These are phyloP conservation scores for Halichoerus grypus DNA, from an alignment of 2,113 vertebrate genomes.

Conservation along the genomic window DNA sequence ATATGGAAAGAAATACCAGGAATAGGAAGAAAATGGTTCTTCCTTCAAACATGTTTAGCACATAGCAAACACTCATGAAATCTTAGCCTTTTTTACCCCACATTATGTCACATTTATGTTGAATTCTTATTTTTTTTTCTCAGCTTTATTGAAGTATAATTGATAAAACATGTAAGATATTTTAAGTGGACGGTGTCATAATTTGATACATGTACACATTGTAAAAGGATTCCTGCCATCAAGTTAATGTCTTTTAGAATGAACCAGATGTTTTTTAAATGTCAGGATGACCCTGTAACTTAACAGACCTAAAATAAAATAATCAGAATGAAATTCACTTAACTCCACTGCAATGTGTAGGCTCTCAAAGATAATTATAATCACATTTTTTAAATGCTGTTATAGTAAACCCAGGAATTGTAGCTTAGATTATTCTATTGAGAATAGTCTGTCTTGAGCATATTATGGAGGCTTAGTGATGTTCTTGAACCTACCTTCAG, in stretches of 20 bases:
- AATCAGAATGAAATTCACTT: neutral
- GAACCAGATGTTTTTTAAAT: slow-evolving; percentile 30
- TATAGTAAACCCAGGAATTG: neutral
- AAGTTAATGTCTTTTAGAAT: slow-evolving; percentile 11
- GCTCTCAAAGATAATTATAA: neutral
- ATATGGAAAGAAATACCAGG: neutral
- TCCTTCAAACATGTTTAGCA: neutral
- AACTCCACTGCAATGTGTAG: neutral
- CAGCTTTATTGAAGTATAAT: neutral
- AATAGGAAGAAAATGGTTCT: neutral
- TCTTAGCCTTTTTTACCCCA: neutral
- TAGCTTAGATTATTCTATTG: neutral
- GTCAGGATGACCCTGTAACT: neutral
- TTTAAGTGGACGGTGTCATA: neutral
- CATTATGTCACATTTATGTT: neutral
- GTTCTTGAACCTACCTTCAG: neutral
- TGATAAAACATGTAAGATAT: neutral
- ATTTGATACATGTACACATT: neutral
- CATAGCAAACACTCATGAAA: neutral
- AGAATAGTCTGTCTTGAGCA: slow-evolving; percentile 9
- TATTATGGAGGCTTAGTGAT: neutral
- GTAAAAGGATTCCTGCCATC: neutral
- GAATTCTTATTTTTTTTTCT: neutral
- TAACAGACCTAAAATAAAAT: slow-evolving; percentile 43
- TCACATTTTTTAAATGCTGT: neutral